Conservation (phyloP, 2,797 vertebrate genomes). For the Acanthiza pusilla region DNA sequence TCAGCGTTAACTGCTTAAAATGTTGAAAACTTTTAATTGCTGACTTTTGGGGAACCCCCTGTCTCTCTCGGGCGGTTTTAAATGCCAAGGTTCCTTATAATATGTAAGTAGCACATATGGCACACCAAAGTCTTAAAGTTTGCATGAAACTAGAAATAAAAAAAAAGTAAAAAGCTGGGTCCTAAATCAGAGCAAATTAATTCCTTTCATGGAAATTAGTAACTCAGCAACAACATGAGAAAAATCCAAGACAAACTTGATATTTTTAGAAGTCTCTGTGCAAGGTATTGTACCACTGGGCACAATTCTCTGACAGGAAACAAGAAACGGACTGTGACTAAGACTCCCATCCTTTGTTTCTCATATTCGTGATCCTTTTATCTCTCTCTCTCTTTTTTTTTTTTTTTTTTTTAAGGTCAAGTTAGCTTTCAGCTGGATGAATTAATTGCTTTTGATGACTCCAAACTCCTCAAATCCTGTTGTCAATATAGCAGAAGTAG, state of each 20-base stretch:
- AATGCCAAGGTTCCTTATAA: neutral
- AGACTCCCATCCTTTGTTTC: neutral
- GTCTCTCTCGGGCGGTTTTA: neutral
- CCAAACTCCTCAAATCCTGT: neutral
- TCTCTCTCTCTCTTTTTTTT: too few relatives aligned
- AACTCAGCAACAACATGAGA: neutral
- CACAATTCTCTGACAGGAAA: neutral
- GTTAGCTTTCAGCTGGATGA: neutral
- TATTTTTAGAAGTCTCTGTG: neutral
- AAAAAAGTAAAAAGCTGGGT: neutral
- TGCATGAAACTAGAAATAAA: neutral
- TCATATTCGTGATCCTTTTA: neutral
- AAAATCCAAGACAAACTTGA: neutral
- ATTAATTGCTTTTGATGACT: neutral
- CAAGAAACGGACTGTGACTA: neutral
- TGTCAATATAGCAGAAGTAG: neutral
- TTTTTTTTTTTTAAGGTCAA: neutral
- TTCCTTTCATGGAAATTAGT: neutral
- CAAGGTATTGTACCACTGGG: rapidly evolving
- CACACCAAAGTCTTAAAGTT: neutral
- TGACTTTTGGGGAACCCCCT: neutral
- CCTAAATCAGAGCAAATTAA: neutral
- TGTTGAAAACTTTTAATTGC: neutral
- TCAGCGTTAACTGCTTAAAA: neutral
- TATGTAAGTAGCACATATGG: neutral